Base-by-base conservation (phyloP, 2,113 vertebrate genomes). In the Muscicapa adusta region DNA sequence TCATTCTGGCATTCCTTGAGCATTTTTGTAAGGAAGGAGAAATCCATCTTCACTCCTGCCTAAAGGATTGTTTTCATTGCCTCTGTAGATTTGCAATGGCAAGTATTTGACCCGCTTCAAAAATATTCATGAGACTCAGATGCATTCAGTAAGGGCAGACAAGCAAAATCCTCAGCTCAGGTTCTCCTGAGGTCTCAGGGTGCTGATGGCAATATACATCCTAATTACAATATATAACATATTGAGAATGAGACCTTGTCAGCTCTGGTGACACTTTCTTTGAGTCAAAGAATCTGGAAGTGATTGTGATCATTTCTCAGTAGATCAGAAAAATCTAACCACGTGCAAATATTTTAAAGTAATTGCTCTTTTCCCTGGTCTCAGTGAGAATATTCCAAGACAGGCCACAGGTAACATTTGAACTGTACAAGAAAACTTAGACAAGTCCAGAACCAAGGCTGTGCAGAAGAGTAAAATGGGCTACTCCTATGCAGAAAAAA, bases 41-140 rank as follows among this genome's bases (percentile, higher is more conserved):
- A 96, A 95, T 71, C 75, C 36, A 83, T 85, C 85, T 88, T 88
- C 82, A 28, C 43, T 63, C 48, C 79, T 58, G 43, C 82, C 91
- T 90, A 90, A 93, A 94, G 75, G 78, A 73, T n/a, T 91, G 51
- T 92, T 95, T 93, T 95, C 79, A 91, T 93, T 90, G 79, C 76
- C 88, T 80, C 82, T 67, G 42, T 20, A 92, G 85, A 80, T 91
- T 96, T 91, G 85, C 8, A 1, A 63, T 34, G 68, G 79, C 85
- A 95, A 83, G 63, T 93, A 90, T 94, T 91, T 90, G 92, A 96
- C 90, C 85, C 57, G 75, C 88, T 88, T 96, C 81, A 96, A 82
- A 97, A 95, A 96, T 72, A 94, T 91, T 88, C 75, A 88, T 63
- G 89, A 91, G 75, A 53, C 72, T 91, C 79, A 48, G 70, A 72